Evolutionary conservation across 2,113 vertebrate genomes (phyloP), one percentile per base, ranked within the genome.

Genomic region (Orientallactaga bullata): DNA sequence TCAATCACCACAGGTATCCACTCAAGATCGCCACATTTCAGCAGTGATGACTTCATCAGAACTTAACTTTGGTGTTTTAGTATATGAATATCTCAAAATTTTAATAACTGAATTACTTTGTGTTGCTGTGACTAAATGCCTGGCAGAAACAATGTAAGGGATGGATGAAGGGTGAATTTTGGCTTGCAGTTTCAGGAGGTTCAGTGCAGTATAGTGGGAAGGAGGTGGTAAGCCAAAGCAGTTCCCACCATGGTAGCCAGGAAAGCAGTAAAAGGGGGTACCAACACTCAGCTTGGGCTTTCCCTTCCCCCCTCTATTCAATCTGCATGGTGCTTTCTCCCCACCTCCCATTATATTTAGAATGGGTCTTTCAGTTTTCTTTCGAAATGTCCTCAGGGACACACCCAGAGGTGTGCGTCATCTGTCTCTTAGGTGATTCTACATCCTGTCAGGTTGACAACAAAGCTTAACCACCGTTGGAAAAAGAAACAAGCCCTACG

Each of bases 261-360:
- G 16, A 39, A 55, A 39, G 26, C 79, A 30, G 79, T 35, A 42
- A 17, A 65, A 24, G 58, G 58, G 7, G 10, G 12, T 65, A 7
- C 3, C 4, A 28, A 23, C 35, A 5, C 16, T 30, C 37, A 66
- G 1, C 23, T 2, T 5, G 17, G 16, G 6, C 32, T 30, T n/a
- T 21, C 80, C 37, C 42, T 9, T 17, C 60, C 26, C 77, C 16
- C 4, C 30, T 39, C 65, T 11, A 12, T 42, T 30, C 58, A 7
- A 17, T 42, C 16, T 42, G 60, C 28, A 35, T 1, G 1, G 76
- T 9, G 58, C 37, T 47, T 47, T 47, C 42, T 47, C 42, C 42
- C 42, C 42, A 47, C 42, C 42, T 28, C 28, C 73, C 17, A 15
- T 6, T 17, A 77, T 51, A 60, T 37, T 21, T 3, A 66, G 61